Evolutionary conservation across 2,888 invertebrate species (phyloP), one percentile per base, ranked within the genome.

Genomic region (Dioctria linearis): DNA sequence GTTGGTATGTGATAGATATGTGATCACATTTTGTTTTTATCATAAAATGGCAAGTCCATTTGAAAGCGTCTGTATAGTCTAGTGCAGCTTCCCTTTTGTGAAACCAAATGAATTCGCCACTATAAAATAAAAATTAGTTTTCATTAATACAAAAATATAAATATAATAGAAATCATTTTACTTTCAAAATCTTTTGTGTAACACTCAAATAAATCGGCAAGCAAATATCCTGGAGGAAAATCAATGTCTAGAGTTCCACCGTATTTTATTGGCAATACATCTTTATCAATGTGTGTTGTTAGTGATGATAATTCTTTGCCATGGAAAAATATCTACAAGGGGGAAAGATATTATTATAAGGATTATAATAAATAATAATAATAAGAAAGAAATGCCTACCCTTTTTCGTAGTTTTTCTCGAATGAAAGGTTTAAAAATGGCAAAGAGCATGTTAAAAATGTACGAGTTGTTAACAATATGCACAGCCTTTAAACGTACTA

Each of bases 401-500:
- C 96, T 91, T 81, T 93, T 93, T 73, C 94, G 92, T 37, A 96
- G 89, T 89, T 96, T 97, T 86, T 96, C 95, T 83, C 94, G 91
- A 84, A 97, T 90, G 87, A 97, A 97, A 0, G 97, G 97, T 87
- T 96, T 96, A 88, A 97, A 95, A 79, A 98, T 91, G 6, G 94
- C 93, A 85, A 94, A 97, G 3, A 95, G 90, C 92, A 96, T 93
- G 86, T 95, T 96, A 89, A 97, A 97, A 82, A 96, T 91, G 83
- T 92, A 93, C 0, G 97, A 95, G 86, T 97, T 96, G 87, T 96
- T 96, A n/a, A 97, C 90, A 73, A 97, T 91, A 86, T 97, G 97
- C 3, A 98, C 93, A 0, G 93, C 95, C 88, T 96, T 96, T 65
- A 98, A 89, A 73, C 97, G 92, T 82, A 93, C 90, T 0, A 97